Base-by-base conservation (phyloP, 2,113 vertebrate species). In the Myotis brandtii region DNA sequence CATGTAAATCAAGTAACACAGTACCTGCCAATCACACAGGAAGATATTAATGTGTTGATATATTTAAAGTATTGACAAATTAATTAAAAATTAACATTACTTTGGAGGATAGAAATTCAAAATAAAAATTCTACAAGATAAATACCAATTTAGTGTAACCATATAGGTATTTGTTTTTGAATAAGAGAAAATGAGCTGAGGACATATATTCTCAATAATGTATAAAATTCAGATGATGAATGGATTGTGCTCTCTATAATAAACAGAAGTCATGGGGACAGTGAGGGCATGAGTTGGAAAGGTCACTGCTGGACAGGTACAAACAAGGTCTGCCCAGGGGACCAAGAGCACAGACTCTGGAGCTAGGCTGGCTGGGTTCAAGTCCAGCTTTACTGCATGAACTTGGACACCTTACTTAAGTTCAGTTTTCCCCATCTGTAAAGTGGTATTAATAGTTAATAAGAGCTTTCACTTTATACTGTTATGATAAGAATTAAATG, bases 101-200 rank as follows among this genome's bases (percentile, higher is more conserved):
- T 77, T 72, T 21, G 5, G 2, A 4, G 3, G 4, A n/a, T 72
- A 18, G 43, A 86, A 56, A 92, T 86, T 96, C 1, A 54, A 91
- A 96, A 18, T 96, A 54, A 84, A 91, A 76, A 54, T 96, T 87
- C 20, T 37, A 59, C 59, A 89, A n/a, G 25, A 17, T 81, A 64
- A 81, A 69, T 50, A 64, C 30, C 10, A 48, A 34, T 34, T 48
- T 52, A 27, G 67, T 16, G 11, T 80, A 67, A 34, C 50, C 5
- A 32, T 84, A 5, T 52, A 83, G 13, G 66, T 67, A 84, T 89
- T 88, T 72, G 69, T 72, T 76, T 95, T 59, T n/a, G 14, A 95
- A 16, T 73, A 52, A 34, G 56, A 89, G 46, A 75, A 91, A 79
- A 21, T 43, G 64, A 92, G 50, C 16, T 32, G 30, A 89, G 18